Evolutionary conservation across 1,140 invertebrate genomes (phyloP).

Genomic region (Camponotus pennsylvanicus): DNA sequence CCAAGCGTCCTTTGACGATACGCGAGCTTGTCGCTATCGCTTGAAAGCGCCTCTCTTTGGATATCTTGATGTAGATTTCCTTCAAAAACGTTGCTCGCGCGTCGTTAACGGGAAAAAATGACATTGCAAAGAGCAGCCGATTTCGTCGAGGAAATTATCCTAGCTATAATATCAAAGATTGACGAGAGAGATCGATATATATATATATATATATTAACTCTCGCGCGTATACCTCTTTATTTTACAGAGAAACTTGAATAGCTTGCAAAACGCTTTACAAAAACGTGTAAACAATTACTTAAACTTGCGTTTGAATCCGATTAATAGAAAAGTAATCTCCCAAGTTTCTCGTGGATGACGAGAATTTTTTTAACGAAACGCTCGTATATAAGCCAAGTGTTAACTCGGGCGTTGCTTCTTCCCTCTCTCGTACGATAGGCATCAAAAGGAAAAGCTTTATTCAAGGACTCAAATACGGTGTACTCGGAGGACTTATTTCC

Average conservation of each 20-base stretch:
- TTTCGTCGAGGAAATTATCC: slow-evolving; percentile 22
- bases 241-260: neutral
- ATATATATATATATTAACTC: neutral
- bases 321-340: neutral
- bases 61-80: slow-evolving; percentile 47
- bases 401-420: neutral
- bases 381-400: slow-evolving; percentile 14
- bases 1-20: slow-evolving; percentile 36
- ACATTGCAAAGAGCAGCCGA: slow-evolving; percentile 15
- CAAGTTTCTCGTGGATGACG: neutral
- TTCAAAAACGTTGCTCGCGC: slow-evolving; percentile 28
- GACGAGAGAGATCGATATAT: slow-evolving; percentile 26
- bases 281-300: too few relatives aligned
- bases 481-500: slow-evolving; percentile 51
- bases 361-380: neutral
- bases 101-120: slow-evolving; percentile 32
- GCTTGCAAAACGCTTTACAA: too few relatives aligned
- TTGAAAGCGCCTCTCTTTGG: slow-evolving; percentile 38
- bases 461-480: slow-evolving; percentile 16
- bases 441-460: slow-evolving; percentile 57
- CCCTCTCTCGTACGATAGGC: neutral
- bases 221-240: neutral
- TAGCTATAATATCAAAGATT: slow-evolving; percentile 23
- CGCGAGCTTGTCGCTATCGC: slow-evolving; percentile 34
- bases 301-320: too few relatives aligned